Evolutionary conservation across 2,888 invertebrate genomes (phyloP), one percentile per base, ranked within the genome.

Genomic region (Sphecodes monilicornis): DNA sequence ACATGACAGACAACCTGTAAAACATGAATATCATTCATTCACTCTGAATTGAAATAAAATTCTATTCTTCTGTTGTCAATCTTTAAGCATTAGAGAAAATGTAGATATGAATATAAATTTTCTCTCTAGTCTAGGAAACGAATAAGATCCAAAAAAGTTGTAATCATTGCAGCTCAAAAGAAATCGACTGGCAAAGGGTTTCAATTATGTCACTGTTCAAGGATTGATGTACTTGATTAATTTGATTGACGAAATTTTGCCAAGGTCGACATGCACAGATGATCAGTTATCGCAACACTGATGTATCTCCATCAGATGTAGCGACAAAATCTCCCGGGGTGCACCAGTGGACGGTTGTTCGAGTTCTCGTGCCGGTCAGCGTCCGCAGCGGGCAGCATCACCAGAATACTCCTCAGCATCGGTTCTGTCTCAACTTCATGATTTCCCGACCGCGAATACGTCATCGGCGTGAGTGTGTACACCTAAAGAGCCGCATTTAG

Each of bases 401-500:
- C 68, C 39, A 39, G 68, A 68, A 36, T 68, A 39, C 39, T n/a
- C 39, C 13, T 22, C 13, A n/a, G 68, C 68, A 39, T 39, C 68
- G 22, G 11, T n/a, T 39, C n/a, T 36, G 39, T 36, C 39, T 39
- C 39, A 13, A 18, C 22, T 18, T 32, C n/a, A 29, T 32, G 26
- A 43, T 43, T 18, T 10, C 18, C 32, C 41, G n/a, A 26, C 16
- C 29, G 32, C 6, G 4, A 10, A 43, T 43, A 70, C 70, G 70
- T 70, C 71, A 71, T 36, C 50, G 32, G 22, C 13, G 46, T 18
- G 10, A 39, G 68, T 39, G n/a, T 39, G 36, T 68, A 39, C 13
- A 68, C 22, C n/a, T 11, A 43, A 22, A 10, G 32, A 60, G 41
- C 64, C 76, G 70, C 32, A 68, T 78, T 72, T 73, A 79, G 69